These are phyloP conservation scores for Anabacerthia variegaticeps DNA, from an alignment of 2,797 vertebrate species.

Conservation along the genomic window DNA sequence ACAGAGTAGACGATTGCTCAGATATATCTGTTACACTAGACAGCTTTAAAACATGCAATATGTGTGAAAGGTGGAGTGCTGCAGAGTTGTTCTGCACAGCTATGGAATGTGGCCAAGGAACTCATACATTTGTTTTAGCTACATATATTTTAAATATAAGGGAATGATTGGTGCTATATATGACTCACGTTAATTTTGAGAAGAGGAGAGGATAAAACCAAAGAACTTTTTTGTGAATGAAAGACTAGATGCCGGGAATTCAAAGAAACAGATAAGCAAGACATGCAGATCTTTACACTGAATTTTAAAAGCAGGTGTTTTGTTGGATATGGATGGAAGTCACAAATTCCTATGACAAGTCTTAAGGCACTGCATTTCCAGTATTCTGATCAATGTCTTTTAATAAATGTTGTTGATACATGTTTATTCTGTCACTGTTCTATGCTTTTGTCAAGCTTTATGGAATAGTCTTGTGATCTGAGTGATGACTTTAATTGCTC, in stretches of 20 bases:
- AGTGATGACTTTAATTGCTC: slow-evolving; percentile 2
- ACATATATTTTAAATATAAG: slow-evolving; percentile 45
- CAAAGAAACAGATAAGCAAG: background rate
- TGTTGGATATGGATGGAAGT: background rate
- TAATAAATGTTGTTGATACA: rapidly evolving
- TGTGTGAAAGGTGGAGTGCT: background rate
- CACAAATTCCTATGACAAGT: background rate
- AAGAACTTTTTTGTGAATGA: background rate
- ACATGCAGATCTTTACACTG: background rate
- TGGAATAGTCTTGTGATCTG: background rate
- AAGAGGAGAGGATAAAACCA: background rate
- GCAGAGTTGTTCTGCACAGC: background rate
- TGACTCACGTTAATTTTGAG: background rate
- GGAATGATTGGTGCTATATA: slow-evolving; percentile 33
- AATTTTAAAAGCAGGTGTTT: background rate
- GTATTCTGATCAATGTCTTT: background rate
- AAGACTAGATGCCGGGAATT: background rate
- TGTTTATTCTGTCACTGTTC: background rate
- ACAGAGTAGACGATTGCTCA: slow-evolving; percentile 1
- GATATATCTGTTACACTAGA: slow-evolving; percentile 55
- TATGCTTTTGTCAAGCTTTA: background rate
- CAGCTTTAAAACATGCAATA: slow-evolving; percentile 10
- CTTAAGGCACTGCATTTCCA: background rate
- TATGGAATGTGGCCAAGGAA: background rate
- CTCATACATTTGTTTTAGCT: background rate